Percentiles rank a stretch among this genome's conserved stretches.
Conservation (phyloP, 2,113 vertebrate genomes). For the Anhinga rufa region DNA sequence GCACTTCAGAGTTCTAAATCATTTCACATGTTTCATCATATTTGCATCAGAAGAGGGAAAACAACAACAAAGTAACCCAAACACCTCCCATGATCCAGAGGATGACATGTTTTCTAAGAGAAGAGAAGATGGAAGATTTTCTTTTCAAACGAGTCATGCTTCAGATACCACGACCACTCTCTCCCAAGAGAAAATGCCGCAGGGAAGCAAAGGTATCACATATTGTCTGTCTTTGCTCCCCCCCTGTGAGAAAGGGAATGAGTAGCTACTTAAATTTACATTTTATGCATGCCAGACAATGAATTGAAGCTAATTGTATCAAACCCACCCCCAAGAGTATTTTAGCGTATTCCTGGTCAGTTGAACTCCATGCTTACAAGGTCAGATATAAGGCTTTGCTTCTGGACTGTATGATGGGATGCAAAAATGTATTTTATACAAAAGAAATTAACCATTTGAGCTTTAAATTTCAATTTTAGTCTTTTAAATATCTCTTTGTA, state of each 20-base stretch:
- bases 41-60: not conserved
- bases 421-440: not conserved
- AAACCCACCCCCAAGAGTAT: not conserved
- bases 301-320: not conserved
- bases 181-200: not conserved
- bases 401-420: not conserved
- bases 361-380: not conserved
- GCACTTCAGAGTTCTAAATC: not conserved
- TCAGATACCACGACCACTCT: not conserved
- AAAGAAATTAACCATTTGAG: not conserved
- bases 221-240: not conserved
- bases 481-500: not conserved
- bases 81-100: accelerated
- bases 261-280: not conserved
- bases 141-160: not conserved
- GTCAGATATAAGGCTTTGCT: not conserved
- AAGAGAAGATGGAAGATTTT: not conserved
- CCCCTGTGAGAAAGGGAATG: not conserved
- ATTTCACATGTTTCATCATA: not conserved
- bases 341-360: not conserved
- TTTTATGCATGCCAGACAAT: not conserved
- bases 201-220: not conserved
- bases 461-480: not conserved
- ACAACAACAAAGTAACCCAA: not conserved
- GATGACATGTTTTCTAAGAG: not conserved